Evolutionary conservation across 2,113 vertebrate genomes (phyloP).

Genomic region (Oreotrochilus melanogaster): DNA sequence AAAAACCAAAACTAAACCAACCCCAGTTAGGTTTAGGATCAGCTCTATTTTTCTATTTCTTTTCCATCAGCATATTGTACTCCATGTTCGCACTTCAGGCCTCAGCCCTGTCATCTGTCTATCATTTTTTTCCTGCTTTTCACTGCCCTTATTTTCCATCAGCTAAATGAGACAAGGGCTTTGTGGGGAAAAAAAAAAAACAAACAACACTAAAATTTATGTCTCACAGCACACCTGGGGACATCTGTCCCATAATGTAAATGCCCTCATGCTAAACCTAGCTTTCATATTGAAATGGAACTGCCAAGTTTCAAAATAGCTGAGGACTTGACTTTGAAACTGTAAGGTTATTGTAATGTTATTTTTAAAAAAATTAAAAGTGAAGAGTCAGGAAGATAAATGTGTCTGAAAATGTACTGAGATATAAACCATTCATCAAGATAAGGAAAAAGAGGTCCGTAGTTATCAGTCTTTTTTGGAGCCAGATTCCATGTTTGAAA

Average conservation of each 20-base stretch:
- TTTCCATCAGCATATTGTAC: neutral
- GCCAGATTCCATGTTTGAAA: neutral
- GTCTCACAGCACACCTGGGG: neutral
- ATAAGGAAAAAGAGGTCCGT: neutral
- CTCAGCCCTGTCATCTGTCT: neutral
- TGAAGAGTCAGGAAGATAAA: neutral
- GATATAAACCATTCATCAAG: neutral
- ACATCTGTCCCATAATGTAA: neutral
- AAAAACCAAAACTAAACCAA: neutral
- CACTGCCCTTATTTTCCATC: neutral
- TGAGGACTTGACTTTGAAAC: neutral
- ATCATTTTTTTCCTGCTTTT: neutral
- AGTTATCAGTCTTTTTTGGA: neutral
- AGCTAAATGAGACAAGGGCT: neutral
- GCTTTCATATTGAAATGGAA: neutral
- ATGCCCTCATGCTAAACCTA: neutral
- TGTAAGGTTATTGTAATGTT: neutral
- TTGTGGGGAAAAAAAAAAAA: neutral
- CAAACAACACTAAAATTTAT: neutral
- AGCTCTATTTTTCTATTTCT: neutral
- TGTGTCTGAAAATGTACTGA: neutral
- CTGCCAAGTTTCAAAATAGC: neutral
- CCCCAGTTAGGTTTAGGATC: neutral
- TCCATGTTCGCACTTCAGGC: neutral
- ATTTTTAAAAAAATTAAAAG: neutral